A percentile compares a stretch with the other conserved stretches of the same genome.
Evolutionary conservation across 35 echinoderm and acorn worm species (phyloP).

Genomic region (Stichopus chloronotus): DNA sequence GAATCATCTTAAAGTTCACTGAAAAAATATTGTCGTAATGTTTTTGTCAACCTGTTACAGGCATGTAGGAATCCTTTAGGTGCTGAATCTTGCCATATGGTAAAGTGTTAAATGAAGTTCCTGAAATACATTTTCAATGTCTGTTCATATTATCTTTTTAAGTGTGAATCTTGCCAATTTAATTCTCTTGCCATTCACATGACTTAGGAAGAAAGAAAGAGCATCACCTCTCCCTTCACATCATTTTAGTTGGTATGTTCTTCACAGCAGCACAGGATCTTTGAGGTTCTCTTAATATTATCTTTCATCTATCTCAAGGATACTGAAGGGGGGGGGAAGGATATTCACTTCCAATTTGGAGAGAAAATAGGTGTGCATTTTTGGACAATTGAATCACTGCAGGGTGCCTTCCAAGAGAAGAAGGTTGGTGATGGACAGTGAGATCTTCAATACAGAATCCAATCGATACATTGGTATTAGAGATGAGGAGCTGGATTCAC

Average conservation of each 20-base stretch:
- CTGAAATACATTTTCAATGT: constrained; percentile 12
- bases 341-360: background rate
- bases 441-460: constrained; percentile 4
- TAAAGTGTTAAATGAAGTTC: constrained; percentile 8
- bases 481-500: background rate
- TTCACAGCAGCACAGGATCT: background rate
- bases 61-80: background rate
- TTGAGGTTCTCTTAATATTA: background rate
- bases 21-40: background rate
- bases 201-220: background rate
- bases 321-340: background rate
- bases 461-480: background rate
- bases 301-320: background rate
- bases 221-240: background rate
- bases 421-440: constrained; percentile 14
- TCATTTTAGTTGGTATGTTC: constrained; percentile 5
- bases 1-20: background rate
- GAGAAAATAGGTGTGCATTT: background rate
- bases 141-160: background rate
- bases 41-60: constrained; percentile 8
- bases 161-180: background rate
- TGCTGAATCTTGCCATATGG: constrained; percentile 2
- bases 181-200: constrained; percentile 8
- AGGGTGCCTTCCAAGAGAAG: background rate
- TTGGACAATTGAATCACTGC: background rate